phyloP scores from a whole-genome alignment of 2,113 vertebrate genomes.

The Pyrgilauda ruficollis region DNA sequence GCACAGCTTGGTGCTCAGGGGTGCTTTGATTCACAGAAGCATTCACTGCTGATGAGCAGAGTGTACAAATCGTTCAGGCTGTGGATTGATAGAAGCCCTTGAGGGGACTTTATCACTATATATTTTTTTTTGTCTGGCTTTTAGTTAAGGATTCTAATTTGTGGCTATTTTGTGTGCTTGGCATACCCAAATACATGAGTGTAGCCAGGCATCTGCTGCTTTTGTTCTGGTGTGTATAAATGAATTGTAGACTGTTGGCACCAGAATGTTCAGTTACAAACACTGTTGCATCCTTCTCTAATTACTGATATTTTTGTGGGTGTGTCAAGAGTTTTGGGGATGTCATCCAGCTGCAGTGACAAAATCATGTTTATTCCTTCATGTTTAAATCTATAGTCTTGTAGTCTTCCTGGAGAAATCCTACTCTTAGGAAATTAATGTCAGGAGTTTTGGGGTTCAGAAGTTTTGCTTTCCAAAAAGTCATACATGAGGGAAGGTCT shows the following conservation, averaged over 20 bases:
- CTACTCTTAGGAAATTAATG: not conserved
- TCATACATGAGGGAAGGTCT: not conserved
- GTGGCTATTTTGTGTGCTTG: conserved; percentile 45
- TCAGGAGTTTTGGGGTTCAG: not conserved
- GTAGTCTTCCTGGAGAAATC: not conserved
- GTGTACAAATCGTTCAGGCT: conserved; percentile 35
- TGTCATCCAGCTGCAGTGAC: conserved; percentile 45
- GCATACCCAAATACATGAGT: not conserved
- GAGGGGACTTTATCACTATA: not conserved
- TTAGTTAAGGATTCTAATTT: conserved; percentile 53
- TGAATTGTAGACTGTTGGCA: conserved; percentile 46
- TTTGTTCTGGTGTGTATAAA: conserved; percentile 53
- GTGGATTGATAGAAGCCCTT: not conserved
- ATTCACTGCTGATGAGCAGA: not conserved
- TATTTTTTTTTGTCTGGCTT: conserved; percentile 7
- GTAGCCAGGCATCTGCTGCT: conserved; percentile 56
- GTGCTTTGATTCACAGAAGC: conserved; percentile 38
- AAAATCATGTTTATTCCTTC: not conserved
- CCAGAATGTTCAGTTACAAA: not conserved
- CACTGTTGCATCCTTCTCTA: conserved; percentile 33
- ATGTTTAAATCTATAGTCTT: not conserved
- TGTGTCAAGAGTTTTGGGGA: conserved; percentile 23
- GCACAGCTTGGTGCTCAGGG: not conserved
- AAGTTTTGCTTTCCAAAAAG: not conserved
- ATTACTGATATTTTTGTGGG: conserved; percentile 51